Conservation (phyloP, 2,797 vertebrate species). For the Syndactyla subalaris region DNA sequence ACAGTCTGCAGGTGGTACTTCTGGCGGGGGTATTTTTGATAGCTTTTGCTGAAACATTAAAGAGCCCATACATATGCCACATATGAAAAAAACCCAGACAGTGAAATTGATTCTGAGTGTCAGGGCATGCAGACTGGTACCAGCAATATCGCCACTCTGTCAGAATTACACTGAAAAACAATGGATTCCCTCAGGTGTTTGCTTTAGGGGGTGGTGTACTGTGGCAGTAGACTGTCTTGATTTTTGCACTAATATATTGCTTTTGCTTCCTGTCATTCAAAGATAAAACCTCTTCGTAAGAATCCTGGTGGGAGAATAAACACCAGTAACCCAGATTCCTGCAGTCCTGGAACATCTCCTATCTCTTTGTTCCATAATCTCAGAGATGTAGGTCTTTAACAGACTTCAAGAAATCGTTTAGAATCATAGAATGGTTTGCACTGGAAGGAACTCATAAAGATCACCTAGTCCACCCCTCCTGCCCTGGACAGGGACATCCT, state of each 20-base stretch:
- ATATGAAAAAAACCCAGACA: background rate
- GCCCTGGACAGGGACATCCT: background rate
- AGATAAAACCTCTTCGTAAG: accelerated
- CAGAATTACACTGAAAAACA: background rate
- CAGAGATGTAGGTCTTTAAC: background rate
- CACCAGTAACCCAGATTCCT: background rate
- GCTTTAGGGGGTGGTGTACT: background rate
- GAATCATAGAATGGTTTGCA: background rate
- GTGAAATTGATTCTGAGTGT: background rate
- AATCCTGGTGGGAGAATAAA: background rate
- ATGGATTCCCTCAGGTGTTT: background rate
- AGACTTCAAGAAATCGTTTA: background rate
- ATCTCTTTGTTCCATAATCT: background rate
- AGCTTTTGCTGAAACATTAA: background rate
- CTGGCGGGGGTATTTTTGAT: background rate
- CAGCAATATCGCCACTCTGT: background rate
- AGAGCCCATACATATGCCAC: background rate
- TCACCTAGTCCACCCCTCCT: background rate
- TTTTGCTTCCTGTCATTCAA: background rate
- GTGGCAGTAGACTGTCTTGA: background rate
- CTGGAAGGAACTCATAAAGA: background rate
- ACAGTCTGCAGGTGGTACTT: background rate
- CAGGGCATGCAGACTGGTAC: background rate
- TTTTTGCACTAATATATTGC: background rate
- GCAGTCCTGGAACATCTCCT: background rate